phyloP scores from a whole-genome alignment of 2,888 invertebrate species.

The Ptilodon capucinus region DNA sequence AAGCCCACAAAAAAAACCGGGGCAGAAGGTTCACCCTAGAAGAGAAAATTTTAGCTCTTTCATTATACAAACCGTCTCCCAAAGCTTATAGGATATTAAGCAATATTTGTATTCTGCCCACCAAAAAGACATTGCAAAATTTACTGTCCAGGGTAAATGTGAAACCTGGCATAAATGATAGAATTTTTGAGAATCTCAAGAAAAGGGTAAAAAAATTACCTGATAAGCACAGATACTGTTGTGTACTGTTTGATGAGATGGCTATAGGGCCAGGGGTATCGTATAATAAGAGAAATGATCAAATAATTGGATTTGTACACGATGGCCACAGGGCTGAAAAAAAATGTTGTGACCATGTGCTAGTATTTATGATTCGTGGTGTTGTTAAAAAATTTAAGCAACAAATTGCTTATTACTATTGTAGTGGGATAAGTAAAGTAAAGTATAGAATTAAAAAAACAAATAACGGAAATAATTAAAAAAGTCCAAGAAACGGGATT shows the following conservation, averaged over 20 bases:
- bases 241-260: conserved; percentile 12
- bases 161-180: conserved; percentile 2
- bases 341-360: conserved; percentile 11
- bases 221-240: background rate
- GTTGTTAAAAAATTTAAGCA: background rate
- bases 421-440: background rate
- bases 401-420: background rate
- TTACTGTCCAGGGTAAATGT: background rate
- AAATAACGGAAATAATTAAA: background rate
- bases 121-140: background rate
- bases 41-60: conserved; percentile 9
- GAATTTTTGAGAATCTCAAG: background rate
- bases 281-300: conserved; percentile 7
- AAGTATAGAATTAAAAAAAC: background rate
- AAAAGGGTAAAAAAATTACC: conserved; percentile 1
- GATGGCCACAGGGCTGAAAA: conserved; percentile 5
- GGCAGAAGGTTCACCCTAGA: conserved; percentile 2
- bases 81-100: conserved; percentile 6
- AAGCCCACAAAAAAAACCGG: background rate
- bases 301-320: conserved; percentile 6
- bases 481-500: background rate
- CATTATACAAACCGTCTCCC: conserved; percentile 5
- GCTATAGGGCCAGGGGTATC: background rate
- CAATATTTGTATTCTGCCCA: conserved; percentile 6
- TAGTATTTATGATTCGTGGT: conserved; percentile 10